Percentiles rank a stretch among this genome's conserved stretches.
Evolutionary conservation across 1,140 invertebrate species (phyloP).

Genomic region (Bicyclus anynana): DNA sequence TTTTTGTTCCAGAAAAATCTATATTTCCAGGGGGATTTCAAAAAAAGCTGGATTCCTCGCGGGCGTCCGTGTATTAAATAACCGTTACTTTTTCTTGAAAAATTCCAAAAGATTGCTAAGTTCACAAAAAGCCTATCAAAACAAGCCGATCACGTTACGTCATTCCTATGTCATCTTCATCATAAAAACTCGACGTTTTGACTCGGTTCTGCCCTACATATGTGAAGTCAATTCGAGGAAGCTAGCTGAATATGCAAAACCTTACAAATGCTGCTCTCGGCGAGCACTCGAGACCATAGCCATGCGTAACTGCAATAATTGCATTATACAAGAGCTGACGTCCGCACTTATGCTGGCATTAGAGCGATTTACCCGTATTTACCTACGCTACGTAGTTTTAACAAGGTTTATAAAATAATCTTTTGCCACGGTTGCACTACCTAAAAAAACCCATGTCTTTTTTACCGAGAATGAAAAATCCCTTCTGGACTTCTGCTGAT

Average conservation of each 20-base stretch:
- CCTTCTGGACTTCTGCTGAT: no score
- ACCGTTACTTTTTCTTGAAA: background rate
- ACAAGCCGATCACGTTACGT: background rate
- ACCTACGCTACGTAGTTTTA: background rate
- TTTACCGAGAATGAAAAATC: no score
- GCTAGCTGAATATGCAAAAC: conserved; percentile 16
- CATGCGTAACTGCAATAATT: conserved; percentile 20
- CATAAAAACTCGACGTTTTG: background rate
- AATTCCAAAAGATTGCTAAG: background rate
- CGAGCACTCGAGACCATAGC: conserved; percentile 13
- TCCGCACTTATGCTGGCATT: background rate
- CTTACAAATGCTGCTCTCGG: conserved; percentile 19
- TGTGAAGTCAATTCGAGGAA: background rate
- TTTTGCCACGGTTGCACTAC: no score
- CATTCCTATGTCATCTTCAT: background rate
- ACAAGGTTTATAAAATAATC: background rate
- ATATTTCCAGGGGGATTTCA: no score
- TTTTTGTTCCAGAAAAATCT: no score
- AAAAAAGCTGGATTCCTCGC: no score
- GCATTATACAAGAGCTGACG: conserved; percentile 21
- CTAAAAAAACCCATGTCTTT: no score
- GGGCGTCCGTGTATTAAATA: no score
- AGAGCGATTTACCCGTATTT: background rate
- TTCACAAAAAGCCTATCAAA: conserved; percentile 4
- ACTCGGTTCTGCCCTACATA: background rate